phyloP scores from a whole-genome alignment of 2,888 invertebrate genomes.

The Eilema sororculum region DNA sequence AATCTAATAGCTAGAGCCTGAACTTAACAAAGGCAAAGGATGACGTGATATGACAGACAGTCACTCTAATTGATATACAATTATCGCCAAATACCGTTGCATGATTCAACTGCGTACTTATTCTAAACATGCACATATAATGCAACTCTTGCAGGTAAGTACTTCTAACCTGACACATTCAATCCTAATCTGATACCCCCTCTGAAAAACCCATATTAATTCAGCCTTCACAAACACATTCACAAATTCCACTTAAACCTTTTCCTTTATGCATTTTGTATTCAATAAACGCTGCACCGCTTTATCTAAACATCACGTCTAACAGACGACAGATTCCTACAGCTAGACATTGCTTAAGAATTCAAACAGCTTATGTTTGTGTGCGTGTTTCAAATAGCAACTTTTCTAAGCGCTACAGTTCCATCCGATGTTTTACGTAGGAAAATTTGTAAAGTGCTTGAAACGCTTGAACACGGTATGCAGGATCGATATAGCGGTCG shows the following conservation, averaged over 20 bases:
- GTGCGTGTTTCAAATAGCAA: constrained; percentile 2
- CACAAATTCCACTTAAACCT: constrained; percentile 10
- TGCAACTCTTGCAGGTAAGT: constrained; percentile 37
- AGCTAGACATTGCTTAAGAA: constrained; percentile 24
- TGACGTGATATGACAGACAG: no score
- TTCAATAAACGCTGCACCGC: constrained; percentile 21
- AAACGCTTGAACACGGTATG: constrained; percentile 54
- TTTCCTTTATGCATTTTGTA: constrained; percentile 14
- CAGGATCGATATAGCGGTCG: constrained; percentile 76
- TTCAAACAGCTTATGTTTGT: constrained; percentile 18
- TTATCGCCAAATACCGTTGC: constrained; percentile 6
- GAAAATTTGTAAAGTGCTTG: constrained; percentile 47
- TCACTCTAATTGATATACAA: no score
- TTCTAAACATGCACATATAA: constrained; percentile 10
- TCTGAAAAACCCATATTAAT: constrained; percentile 19
- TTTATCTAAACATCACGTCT: constrained; percentile 18
- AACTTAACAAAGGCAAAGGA: no score
- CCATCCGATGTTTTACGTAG: neutral
- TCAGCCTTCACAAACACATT: constrained; percentile 27
- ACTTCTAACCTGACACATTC: constrained; percentile 21
- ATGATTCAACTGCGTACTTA: constrained; percentile 8
- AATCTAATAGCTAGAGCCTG: no score
- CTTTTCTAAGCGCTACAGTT: constrained; percentile 35
- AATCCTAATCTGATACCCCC: constrained; percentile 25
- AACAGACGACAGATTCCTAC: constrained; percentile 17